These are phyloP conservation scores for Falco peregrinus DNA, from an alignment of 2,797 vertebrate species.

Conservation along the genomic window DNA sequence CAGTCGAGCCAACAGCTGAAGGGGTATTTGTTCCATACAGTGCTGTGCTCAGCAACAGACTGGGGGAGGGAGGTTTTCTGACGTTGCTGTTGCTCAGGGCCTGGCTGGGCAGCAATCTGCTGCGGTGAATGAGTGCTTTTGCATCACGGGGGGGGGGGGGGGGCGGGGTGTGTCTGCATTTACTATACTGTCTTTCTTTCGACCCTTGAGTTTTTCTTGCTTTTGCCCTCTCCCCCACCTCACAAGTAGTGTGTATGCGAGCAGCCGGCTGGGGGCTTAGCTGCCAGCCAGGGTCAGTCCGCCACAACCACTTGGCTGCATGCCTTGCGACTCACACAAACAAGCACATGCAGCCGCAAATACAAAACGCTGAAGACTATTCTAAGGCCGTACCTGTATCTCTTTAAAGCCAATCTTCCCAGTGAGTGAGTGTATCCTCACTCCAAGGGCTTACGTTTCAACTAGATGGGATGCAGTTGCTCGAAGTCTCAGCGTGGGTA, in stretches of 20 bases:
- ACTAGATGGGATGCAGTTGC: accelerated
- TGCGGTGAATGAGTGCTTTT: too few relatives aligned
- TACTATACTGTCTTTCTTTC: neutral
- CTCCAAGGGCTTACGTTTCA: accelerated
- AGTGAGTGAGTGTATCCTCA: neutral
- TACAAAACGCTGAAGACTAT: accelerated
- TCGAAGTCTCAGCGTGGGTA: too few relatives aligned
- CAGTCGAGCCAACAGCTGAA: neutral
- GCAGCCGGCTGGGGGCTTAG: neutral
- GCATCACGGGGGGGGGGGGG: too few relatives aligned
- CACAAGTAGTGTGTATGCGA: accelerated
- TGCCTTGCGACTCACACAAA: neutral
- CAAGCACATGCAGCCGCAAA: neutral
- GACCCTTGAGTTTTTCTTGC: neutral
- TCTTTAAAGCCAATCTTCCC: neutral
- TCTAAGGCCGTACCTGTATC: neutral
- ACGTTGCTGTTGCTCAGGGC: neutral
- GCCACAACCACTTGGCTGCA: neutral
- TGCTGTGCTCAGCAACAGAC: neutral
- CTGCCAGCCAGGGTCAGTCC: accelerated
- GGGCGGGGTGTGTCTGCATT: neutral
- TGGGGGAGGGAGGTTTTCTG: neutral
- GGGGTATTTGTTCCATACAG: too few relatives aligned
- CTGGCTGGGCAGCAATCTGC: neutral
- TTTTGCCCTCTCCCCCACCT: neutral